These are phyloP conservation scores for Phylloscopus trochilus DNA, from an alignment of 2,113 vertebrate species.

Conservation along the genomic window DNA sequence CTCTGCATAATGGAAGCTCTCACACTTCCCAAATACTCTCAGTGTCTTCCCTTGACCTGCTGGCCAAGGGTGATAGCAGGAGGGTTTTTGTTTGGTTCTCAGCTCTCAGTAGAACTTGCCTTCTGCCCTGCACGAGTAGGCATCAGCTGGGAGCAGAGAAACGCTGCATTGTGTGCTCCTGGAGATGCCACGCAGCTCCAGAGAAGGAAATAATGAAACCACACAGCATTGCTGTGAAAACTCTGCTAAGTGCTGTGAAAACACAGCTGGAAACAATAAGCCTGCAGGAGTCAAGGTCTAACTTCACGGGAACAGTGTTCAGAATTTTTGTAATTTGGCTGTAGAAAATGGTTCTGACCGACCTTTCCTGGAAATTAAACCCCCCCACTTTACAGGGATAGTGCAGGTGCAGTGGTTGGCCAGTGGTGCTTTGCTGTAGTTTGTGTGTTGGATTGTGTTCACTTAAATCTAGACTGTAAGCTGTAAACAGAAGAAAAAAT, in stretches of 20 bases:
- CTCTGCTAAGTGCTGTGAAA: background rate
- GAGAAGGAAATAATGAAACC: background rate
- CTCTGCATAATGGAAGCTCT: background rate
- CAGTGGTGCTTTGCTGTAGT: background rate
- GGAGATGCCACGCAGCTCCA: background rate
- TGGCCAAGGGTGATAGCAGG: background rate
- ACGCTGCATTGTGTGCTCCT: background rate
- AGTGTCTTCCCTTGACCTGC: background rate
- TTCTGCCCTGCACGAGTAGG: background rate
- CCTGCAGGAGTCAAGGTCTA: background rate
- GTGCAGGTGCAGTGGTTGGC: background rate
- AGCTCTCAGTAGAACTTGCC: background rate
- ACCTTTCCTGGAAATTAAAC: background rate
- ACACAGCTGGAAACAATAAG: background rate
- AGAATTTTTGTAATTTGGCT: background rate
- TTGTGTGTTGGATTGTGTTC: background rate
- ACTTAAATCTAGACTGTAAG: background rate
- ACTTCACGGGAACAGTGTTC: background rate
- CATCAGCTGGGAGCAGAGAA: background rate
- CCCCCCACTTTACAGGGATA: accelerated
- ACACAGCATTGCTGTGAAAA: background rate
- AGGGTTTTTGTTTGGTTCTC: background rate
- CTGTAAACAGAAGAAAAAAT: background rate
- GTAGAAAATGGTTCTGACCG: background rate
- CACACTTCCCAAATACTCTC: background rate